These are phyloP conservation scores for Bombus cullumanus DNA, from an alignment of 1,140 invertebrate genomes.

Conservation along the genomic window DNA sequence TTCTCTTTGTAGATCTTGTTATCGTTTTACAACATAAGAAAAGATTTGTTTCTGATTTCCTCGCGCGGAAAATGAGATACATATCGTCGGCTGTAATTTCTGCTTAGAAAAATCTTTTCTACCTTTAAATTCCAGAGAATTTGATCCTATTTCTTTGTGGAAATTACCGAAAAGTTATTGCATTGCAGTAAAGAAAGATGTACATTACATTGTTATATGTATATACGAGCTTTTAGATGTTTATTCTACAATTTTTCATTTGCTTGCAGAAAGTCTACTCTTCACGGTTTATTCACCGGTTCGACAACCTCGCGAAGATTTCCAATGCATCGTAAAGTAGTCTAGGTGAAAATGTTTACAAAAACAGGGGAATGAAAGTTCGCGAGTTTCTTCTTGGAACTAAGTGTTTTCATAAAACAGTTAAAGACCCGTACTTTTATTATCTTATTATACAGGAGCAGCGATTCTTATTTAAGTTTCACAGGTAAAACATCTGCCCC, in stretches of 20 bases:
- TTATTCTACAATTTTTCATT: background rate
- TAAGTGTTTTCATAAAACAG: constrained; percentile 41
- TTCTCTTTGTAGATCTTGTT: background rate
- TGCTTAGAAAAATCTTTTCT: background rate
- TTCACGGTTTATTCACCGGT: constrained; percentile 7
- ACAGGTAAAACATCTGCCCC: background rate
- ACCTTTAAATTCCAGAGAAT: background rate
- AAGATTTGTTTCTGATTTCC: background rate
- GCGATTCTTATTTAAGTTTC: constrained; percentile 42
- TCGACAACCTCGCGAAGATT: constrained; percentile 22
- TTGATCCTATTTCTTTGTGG: background rate
- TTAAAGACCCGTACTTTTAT: constrained; percentile 39
- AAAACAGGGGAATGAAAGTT: constrained; percentile 34
- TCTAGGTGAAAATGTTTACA: constrained; percentile 8
- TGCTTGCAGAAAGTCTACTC: background rate
- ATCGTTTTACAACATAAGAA: background rate
- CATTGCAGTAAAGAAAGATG: background rate
- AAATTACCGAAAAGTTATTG: background rate
- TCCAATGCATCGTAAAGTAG: constrained; percentile 52
- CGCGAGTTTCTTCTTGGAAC: constrained; percentile 9
- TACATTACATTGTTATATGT: background rate
- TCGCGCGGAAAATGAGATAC: background rate
- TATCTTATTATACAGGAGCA: constrained; percentile 38
- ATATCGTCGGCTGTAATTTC: background rate
- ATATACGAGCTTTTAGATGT: background rate